Evolutionary conservation across 1,140 invertebrate species (phyloP), one percentile per base, ranked within the genome.

Genomic region (Drosophila trapezifrons): DNA sequence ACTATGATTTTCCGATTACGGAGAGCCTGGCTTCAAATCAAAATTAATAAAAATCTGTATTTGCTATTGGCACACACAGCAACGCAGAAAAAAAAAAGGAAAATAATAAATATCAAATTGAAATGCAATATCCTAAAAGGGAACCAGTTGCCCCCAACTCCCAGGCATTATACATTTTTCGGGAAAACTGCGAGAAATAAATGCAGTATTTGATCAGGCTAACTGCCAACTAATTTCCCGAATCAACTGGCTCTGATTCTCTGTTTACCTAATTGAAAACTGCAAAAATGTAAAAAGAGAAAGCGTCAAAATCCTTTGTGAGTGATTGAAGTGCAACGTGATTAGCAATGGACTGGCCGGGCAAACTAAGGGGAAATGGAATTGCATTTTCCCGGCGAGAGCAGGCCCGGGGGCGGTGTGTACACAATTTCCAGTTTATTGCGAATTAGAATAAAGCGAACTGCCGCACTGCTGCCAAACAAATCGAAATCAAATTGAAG

Each of bases 401-500:
- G 15, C n/a, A n/a, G 17, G 20, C 2, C n/a, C 20, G 57, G 43
- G 12, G 20, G 6, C 13, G 27, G 32, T 56, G 27, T 18, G 42
- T 43, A 75, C 55, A 64, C 59, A 75, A 75, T 74, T 75, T 56
- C 74, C 42, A 76, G 62, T 59, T 76, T 59, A 83, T 79, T 72
- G 74, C 64, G 65, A 82, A 86, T 86, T 85, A 81, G 75, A 78
- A 81, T 85, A 85, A 78, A 78, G 67, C 56, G 59, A 56, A 13
- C 43, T 66, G 32, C 54, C 55, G 63, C 51, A 63, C 60, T 59
- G 56, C 54, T 47, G 42, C 52, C 58, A 65, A 60, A 51, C 66
- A 78, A 78, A 85, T 78, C 74, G 64, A 74, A 86, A 86, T 86
- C 69, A 78, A 85, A 78, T 75, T 74, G 74, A 67, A 70, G 64